Evolutionary conservation across 2,888 invertebrate species (phyloP).

Genomic region (Brachyopa scutellaris): DNA sequence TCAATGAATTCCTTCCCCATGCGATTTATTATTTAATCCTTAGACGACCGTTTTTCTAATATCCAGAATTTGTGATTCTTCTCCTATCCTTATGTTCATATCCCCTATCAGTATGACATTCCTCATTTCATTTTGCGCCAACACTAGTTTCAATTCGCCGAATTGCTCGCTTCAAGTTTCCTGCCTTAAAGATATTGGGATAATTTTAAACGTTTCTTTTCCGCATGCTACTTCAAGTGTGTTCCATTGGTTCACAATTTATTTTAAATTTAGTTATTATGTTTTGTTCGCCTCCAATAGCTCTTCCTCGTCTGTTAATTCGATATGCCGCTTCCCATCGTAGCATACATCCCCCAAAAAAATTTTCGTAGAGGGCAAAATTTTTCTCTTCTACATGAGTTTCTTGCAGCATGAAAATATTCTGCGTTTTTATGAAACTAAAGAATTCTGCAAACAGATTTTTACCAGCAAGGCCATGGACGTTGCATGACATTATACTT

Average conservation of each 20-base stretch:
- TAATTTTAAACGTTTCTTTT: background rate
- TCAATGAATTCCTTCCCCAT: background rate
- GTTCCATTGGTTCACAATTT: too few relatives aligned
- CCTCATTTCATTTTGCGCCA: too few relatives aligned
- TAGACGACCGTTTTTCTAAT: background rate
- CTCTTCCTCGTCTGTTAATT: background rate
- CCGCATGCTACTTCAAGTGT: too few relatives aligned
- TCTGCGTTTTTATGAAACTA: background rate
- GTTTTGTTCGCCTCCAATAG: background rate
- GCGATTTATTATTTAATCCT: background rate
- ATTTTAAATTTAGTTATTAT: too few relatives aligned
- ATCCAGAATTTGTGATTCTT: background rate
- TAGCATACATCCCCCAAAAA: background rate
- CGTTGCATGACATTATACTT: background rate
- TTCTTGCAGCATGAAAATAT: background rate
- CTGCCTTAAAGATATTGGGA: too few relatives aligned
- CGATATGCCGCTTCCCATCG: background rate
- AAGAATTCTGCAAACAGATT: background rate
- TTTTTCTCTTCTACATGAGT: background rate
- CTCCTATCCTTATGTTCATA: background rate
- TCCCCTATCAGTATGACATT: background rate
- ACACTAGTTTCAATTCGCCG: background rate
- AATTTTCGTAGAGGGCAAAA: background rate
- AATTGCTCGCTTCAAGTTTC: background rate
- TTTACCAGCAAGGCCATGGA: too few relatives aligned